These are phyloP conservation scores for Ptychadena robeensis DNA, from an alignment of 2,797 vertebrate species.

Conservation along the genomic window DNA sequence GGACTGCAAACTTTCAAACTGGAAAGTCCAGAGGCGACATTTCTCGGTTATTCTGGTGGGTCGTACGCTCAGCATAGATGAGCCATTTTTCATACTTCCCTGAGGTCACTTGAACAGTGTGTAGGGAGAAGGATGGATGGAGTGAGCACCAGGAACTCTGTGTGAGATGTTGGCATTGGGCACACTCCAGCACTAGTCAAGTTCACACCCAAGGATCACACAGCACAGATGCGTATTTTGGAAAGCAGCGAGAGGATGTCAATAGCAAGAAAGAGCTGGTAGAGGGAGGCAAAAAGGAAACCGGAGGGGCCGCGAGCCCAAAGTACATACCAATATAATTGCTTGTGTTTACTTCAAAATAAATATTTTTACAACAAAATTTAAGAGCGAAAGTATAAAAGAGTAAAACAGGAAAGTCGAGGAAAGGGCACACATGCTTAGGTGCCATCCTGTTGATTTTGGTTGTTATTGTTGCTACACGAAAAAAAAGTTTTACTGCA, in stretches of 20 bases:
- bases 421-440: slow-evolving; percentile 30
- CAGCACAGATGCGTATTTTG: slow-evolving; percentile 61
- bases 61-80: not conserved
- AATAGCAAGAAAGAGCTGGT: slow-evolving; percentile 48
- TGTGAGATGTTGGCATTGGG: slow-evolving; percentile 61
- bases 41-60: slow-evolving; percentile 1
- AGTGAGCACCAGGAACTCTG: slow-evolving; percentile 57
- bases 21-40: not conserved
- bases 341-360: slow-evolving; percentile 58
- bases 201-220: slow-evolving; percentile 61
- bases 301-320: slow-evolving; percentile 48
- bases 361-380: slow-evolving; percentile 55
- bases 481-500: not conserved
- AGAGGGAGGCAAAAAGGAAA: slow-evolving; percentile 52
- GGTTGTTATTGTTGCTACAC: not conserved
- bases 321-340: slow-evolving; percentile 57
- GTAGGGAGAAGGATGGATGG: slow-evolving; percentile 31
- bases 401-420: slow-evolving; percentile 46
- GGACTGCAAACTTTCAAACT: not conserved
- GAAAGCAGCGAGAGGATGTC: slow-evolving; percentile 60
- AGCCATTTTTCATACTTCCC: slow-evolving; percentile 5
- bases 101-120: slow-evolving; percentile 27
- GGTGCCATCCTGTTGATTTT: slow-evolving; percentile 38
- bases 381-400: slow-evolving; percentile 36
- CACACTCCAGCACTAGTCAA: slow-evolving; percentile 55